Conservation (phyloP, 2,888 invertebrate species). For the Drosophila leonis region DNA sequence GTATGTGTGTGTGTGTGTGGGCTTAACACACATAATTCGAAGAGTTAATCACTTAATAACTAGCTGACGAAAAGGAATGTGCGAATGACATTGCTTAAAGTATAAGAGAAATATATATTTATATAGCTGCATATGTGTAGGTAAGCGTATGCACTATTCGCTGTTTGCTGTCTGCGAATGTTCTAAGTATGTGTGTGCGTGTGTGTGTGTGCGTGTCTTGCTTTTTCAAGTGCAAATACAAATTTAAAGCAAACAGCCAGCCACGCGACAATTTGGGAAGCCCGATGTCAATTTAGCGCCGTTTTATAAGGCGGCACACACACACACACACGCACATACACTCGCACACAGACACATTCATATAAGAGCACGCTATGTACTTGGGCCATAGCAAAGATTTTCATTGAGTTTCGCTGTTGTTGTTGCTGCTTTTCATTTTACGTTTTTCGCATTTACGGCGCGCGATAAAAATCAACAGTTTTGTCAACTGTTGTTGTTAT, state of each 20-base stretch:
- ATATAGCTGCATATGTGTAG: neutral
- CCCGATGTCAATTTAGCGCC: conserved; percentile 63
- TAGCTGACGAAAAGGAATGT: neutral
- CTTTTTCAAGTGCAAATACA: conserved; percentile 61
- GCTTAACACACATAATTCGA: neutral
- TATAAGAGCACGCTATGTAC: conserved; percentile 32
- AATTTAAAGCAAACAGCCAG: conserved; percentile 63
- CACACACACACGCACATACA: neutral
- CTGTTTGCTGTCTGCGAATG: neutral
- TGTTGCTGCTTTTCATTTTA: conserved; percentile 37
- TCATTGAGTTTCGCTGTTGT: conserved; percentile 59
- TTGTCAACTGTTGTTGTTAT: conserved; percentile 29
- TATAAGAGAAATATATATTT: neutral
- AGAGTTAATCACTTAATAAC: conserved; percentile 1
- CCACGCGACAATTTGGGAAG: conserved; percentile 64
- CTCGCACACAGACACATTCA: neutral
- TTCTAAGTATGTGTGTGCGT: neutral
- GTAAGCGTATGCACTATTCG: conserved; percentile 29
- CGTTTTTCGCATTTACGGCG: conserved; percentile 52
- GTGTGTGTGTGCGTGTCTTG: conserved; percentile 34
- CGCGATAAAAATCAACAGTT: conserved; percentile 73
- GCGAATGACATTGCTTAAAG: neutral
- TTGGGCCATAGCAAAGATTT: conserved; percentile 60
- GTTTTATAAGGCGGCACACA: conserved; percentile 54
- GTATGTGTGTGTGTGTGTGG: too few relatives aligned